Evolutionary conservation across 1,140 invertebrate genomes (phyloP).

Genomic region (Pinna nobilis): DNA sequence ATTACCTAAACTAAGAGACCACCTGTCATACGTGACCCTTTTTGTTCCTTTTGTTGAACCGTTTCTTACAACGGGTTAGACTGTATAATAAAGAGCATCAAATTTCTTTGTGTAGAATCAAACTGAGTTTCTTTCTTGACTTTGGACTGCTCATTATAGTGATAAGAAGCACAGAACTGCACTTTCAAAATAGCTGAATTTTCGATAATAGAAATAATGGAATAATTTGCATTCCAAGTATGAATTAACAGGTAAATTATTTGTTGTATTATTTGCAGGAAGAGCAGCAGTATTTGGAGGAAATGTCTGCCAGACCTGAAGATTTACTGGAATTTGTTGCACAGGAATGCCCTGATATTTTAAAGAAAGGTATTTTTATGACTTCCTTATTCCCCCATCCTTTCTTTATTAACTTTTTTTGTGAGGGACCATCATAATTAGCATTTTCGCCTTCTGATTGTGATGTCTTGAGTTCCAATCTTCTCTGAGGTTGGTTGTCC

Average conservation of each 20-base stretch:
- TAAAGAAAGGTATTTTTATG: constrained; percentile 77
- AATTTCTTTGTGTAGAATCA: background rate
- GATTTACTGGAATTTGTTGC: constrained; percentile 77
- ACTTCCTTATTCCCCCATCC: background rate
- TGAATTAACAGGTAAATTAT: background rate
- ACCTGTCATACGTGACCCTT: no score
- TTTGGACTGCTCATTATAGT: background rate
- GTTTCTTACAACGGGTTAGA: no score
- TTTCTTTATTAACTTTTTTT: no score
- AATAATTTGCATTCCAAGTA: background rate
- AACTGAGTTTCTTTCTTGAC: background rate
- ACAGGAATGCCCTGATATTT: constrained; percentile 81
- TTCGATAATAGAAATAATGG: background rate
- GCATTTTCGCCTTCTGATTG: no score
- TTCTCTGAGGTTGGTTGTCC: no score
- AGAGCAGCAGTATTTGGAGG: constrained; percentile 25
- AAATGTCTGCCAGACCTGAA: constrained; percentile 39
- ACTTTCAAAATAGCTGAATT: background rate
- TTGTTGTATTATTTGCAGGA: constrained; percentile 14
- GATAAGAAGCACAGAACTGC: background rate
- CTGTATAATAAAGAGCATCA: background rate
- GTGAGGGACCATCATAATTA: background rate
- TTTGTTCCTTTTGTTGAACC: no score
- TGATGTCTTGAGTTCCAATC: background rate
- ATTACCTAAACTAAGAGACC: no score